A percentile compares a stretch with the other conserved stretches of the same genome.
phyloP scores from a whole-genome alignment of 2,888 invertebrate species.

The Netelia inedita region DNA sequence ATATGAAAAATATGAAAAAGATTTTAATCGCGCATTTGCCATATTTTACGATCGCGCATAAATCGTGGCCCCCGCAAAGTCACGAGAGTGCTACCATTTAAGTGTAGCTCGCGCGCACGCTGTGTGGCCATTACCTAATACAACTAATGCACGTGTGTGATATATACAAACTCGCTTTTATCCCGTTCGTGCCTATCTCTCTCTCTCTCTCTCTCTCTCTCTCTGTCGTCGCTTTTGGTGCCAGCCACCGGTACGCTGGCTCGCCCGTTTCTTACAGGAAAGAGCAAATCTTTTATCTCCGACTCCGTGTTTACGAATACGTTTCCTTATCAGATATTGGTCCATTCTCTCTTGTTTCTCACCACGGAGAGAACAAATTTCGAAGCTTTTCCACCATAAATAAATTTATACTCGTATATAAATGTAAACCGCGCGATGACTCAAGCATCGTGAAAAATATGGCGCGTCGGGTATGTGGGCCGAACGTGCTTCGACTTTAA shows the following conservation, averaged over 20 bases:
- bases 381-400: conserved; percentile 8
- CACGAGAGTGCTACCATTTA: conserved; percentile 45
- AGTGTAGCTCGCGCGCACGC: neutral
- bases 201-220: neutral
- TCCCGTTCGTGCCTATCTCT: conserved; percentile 7
- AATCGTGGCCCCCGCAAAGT: conserved; percentile 39
- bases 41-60: neutral
- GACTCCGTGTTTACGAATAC: conserved; percentile 33
- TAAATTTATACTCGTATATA: neutral
- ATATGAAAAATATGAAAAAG: too few species aligned
- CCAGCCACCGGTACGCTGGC: neutral
- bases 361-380: neutral
- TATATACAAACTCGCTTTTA: neutral
- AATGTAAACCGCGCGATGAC: conserved; percentile 16
- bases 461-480: conserved; percentile 53
- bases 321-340: conserved; percentile 35
- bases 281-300: conserved; percentile 35
- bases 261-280: conserved; percentile 5
- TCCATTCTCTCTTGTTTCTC: conserved; percentile 4
- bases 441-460: conserved; percentile 29
- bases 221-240: conserved; percentile 33
- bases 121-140: conserved; percentile 15
- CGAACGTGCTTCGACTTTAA: conserved; percentile 52
- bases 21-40: too few species aligned
- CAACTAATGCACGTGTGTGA: conserved; percentile 25